A percentile compares a stretch with the other conserved stretches of the same genome.
These are phyloP conservation scores for Scaptomyza reducta DNA, from an alignment of 2,888 invertebrate genomes.

Conservation along the genomic window DNA sequence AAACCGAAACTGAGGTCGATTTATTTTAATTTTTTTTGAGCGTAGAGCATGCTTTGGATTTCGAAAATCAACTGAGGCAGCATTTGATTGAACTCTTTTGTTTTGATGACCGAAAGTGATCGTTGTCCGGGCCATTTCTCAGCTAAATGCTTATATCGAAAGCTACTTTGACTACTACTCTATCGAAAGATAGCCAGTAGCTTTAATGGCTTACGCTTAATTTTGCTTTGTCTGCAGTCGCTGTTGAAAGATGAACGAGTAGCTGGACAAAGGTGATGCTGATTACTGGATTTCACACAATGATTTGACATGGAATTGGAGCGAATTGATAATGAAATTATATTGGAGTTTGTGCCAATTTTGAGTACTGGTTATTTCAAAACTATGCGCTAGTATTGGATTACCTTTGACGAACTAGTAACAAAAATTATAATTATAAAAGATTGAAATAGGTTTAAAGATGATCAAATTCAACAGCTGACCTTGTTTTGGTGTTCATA, in stretches of 20 bases:
- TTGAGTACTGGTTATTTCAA: neutral
- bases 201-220: constrained; percentile 31
- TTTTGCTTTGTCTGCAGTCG: constrained; percentile 13
- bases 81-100: constrained; percentile 59
- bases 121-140: constrained; percentile 14
- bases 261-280: constrained; percentile 21
- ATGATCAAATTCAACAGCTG: neutral
- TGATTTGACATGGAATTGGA: constrained; percentile 33
- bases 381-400: neutral
- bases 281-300: constrained; percentile 32
- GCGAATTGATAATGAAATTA: constrained; percentile 1
- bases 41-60: constrained; percentile 43
- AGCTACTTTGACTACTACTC: constrained; percentile 6
- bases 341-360: neutral
- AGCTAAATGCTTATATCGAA: constrained; percentile 5
- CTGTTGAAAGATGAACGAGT: constrained; percentile 43
- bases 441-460: neutral
- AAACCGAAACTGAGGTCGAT: constrained; percentile 8
- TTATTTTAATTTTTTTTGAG: neutral
- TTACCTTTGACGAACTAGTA: neutral
- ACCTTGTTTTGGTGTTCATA: neutral
- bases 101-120: constrained; percentile 36
- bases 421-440: neutral
- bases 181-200: constrained; percentile 26
- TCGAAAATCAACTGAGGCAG: constrained; percentile 16